phyloP scores from a whole-genome alignment of 2,888 invertebrate species.

The Catocala sponsa region DNA sequence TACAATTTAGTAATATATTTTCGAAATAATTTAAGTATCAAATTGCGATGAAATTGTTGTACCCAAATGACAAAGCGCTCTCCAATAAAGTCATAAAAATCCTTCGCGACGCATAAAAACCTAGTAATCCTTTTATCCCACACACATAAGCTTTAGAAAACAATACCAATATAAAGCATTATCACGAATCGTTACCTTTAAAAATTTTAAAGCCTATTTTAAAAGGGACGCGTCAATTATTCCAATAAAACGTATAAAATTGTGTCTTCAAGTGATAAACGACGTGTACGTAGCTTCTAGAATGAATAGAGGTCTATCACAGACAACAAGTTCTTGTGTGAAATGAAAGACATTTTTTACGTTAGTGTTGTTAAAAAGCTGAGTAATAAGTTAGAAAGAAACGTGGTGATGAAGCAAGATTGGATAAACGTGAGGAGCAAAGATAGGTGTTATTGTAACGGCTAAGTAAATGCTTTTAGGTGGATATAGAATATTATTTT shows the following conservation, averaged over 20 bases:
- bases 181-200: too few relatives aligned
- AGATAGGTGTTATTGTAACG: constrained; percentile 6
- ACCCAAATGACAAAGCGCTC: too few relatives aligned
- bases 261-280: constrained; percentile 36
- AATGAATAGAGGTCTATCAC: constrained; percentile 30
- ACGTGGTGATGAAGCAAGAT: constrained; percentile 19
- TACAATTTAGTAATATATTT: too few relatives aligned
- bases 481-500: too few relatives aligned
- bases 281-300: constrained; percentile 20
- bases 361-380: constrained; percentile 23
- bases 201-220: constrained; percentile 7
- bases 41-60: too few relatives aligned
- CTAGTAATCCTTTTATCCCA: too few relatives aligned
- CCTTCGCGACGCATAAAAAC: too few relatives aligned
- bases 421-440: constrained; percentile 20
- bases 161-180: too few relatives aligned
- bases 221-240: constrained; percentile 36
- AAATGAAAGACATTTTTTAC: constrained; percentile 24
- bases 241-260: constrained; percentile 28
- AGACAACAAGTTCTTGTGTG: constrained; percentile 25
- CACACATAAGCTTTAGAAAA: too few relatives aligned
- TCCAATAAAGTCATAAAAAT: too few relatives aligned
- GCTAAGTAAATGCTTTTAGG: background rate
- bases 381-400: constrained; percentile 9
- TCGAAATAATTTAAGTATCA: too few relatives aligned